A percentile compares a stretch with the other conserved stretches of the same genome.
Evolutionary conservation across 2,888 invertebrate genomes (phyloP).

Genomic region (Bombyx huttoni): DNA sequence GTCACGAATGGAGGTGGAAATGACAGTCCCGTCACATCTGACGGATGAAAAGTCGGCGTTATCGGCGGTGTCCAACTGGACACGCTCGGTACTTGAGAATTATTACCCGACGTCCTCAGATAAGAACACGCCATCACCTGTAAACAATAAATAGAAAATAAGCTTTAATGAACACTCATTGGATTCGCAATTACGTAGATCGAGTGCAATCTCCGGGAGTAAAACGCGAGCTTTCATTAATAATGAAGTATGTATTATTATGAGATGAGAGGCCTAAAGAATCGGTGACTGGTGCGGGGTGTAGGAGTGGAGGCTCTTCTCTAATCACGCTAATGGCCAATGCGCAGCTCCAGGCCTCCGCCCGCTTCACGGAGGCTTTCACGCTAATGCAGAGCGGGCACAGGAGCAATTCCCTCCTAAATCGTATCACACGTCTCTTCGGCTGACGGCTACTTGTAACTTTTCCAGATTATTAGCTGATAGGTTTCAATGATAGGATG

Average conservation of each 20-base stretch:
- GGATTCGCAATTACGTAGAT: conserved; percentile 32
- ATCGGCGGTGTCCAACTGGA: conserved; percentile 54
- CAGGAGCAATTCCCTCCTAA: conserved; percentile 50
- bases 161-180: conserved; percentile 1
- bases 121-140: conserved; percentile 72
- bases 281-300: conserved; percentile 40
- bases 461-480: conserved; percentile 5
- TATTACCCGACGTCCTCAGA: conserved; percentile 46
- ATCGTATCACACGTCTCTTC: conserved; percentile 45
- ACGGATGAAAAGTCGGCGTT: conserved; percentile 16
- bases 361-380: conserved; percentile 47
- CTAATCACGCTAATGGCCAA: conserved; percentile 74
- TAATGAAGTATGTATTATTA: conserved; percentile 71
- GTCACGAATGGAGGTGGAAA: conserved; percentile 16
- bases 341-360: conserved; percentile 43
- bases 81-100: conserved; percentile 35
- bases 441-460: conserved; percentile 21
- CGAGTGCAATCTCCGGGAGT: conserved; percentile 55
- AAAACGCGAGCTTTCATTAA: conserved; percentile 65
- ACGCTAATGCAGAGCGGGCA: conserved; percentile 56
- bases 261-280: conserved; percentile 68
- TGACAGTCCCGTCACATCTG: conserved; percentile 15
- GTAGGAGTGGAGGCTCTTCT: conserved; percentile 32
- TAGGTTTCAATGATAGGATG: not conserved
- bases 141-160: conserved; percentile 16